These are phyloP conservation scores for Serinus canaria DNA, from an alignment of 2,113 vertebrate genomes.

Conservation along the genomic window DNA sequence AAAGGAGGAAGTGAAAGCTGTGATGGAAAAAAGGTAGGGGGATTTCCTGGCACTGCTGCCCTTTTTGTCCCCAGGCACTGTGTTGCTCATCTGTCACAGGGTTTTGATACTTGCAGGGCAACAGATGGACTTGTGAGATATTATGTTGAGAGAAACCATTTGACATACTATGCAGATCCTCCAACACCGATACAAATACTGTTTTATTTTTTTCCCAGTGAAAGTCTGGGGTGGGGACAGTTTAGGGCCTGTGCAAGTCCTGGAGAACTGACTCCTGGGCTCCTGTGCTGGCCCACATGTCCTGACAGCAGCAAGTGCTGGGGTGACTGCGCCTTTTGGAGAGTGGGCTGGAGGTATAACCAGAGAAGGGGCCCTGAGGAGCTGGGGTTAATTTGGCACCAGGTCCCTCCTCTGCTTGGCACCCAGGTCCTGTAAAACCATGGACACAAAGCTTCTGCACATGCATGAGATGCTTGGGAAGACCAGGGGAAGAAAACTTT, in stretches of 20 bases:
- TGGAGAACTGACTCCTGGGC: not conserved
- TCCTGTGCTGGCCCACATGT: not conserved
- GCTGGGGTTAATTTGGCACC: not conserved
- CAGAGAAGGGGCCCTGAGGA: not conserved
- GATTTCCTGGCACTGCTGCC: not conserved
- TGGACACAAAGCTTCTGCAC: not conserved
- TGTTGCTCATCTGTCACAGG: fast-evolving
- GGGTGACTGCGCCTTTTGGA: fast-evolving
- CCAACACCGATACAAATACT: not conserved
- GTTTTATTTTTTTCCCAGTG: not conserved
- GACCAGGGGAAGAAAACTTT: not conserved
- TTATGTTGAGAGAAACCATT: not conserved
- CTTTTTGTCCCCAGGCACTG: not conserved
- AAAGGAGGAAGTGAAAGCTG: not conserved
- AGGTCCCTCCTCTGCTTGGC: not conserved
- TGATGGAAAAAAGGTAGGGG: not conserved
- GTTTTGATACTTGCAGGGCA: not conserved
- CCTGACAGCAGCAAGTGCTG: not conserved
- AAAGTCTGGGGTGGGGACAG: not conserved
- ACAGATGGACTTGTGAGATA: not conserved
- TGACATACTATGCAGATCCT: not conserved
- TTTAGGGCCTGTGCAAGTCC: not conserved
- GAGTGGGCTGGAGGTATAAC: not conserved
- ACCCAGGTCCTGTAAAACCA: not conserved
- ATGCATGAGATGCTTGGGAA: not conserved